Evolutionary conservation across 30 jellyfish, hydroid and myxozoan species (phyloP).

Genomic region (Turritopsis dohrnii): DNA sequence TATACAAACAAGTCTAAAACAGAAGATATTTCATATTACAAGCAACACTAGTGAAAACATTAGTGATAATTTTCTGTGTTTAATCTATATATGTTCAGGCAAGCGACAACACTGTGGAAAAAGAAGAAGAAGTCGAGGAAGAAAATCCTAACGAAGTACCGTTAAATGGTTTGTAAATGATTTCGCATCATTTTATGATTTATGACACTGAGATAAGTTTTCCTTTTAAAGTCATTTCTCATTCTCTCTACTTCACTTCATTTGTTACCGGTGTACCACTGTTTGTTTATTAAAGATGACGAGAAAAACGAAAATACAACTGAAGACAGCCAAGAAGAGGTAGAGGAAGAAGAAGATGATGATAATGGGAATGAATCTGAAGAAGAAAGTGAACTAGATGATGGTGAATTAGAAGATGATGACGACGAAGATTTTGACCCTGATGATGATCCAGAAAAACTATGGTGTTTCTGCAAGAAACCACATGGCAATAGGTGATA

Average conservation of each 20-base stretch:
- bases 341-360: neutral
- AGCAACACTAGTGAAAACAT: too few species aligned
- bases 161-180: neutral
- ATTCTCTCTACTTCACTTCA: too few species aligned
- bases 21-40: too few species aligned
- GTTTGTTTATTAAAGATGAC: slow-evolving; percentile 1
- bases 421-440: slow-evolving; percentile 96
- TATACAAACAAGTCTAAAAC: too few species aligned
- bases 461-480: slow-evolving; percentile 86
- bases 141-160: slow-evolving; percentile 9
- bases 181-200: too few species aligned
- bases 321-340: slow-evolving; percentile 8
- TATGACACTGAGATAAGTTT: too few species aligned
- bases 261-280: too few species aligned
- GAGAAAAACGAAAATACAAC: slow-evolving; percentile 19
- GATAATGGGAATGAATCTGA: slow-evolving; percentile 20
- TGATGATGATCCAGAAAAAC: slow-evolving; percentile 91
- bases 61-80: too few species aligned
- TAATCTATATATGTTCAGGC: neutral
- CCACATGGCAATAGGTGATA: slow-evolving; percentile 95
- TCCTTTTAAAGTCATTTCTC: too few species aligned
- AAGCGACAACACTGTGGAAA: neutral
- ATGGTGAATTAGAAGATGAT: slow-evolving; percentile 76
- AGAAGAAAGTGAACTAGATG: slow-evolving; percentile 76
- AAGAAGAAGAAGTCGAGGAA: slow-evolving; percentile 12